Percentiles rank a stretch among this genome's conserved stretches.
Conservation (phyloP, 2,797 vertebrate genomes). For the Nyctalus aviator region DNA sequence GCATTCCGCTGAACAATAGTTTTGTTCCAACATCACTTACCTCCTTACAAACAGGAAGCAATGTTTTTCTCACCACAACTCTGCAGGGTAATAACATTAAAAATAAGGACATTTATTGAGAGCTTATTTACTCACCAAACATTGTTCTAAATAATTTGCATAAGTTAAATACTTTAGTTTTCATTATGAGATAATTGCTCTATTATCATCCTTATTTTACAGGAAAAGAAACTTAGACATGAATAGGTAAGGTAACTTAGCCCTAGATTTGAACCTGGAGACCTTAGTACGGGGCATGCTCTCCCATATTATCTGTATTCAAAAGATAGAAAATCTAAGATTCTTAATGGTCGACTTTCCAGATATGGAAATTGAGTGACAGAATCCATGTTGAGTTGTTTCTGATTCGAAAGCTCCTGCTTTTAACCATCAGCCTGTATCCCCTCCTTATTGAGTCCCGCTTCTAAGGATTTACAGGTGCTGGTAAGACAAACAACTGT, state of each 20-base stretch:
- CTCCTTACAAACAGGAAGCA: neutral
- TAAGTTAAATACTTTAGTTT: slow-evolving; percentile 16
- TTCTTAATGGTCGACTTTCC: neutral
- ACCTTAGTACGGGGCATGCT: neutral
- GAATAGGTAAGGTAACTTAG: neutral
- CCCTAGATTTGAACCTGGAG: neutral
- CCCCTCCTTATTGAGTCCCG: neutral
- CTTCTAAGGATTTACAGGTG: neutral
- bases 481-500: neutral
- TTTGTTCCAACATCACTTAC: neutral
- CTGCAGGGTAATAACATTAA: neutral
- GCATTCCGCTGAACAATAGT: neutral
- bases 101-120: neutral
- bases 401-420: neutral
- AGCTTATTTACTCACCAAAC: neutral
- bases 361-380: neutral
- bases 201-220: neutral
- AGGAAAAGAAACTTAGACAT: neutral
- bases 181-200: neutral
- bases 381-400: neutral
- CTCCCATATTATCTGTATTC: neutral
- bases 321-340: neutral
- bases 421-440: neutral
- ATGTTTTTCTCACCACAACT: neutral
- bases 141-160: neutral